Evolutionary conservation across 2,113 vertebrate genomes (phyloP), one percentile per base, ranked within the genome.

Genomic region (Oryzias melastigma): DNA sequence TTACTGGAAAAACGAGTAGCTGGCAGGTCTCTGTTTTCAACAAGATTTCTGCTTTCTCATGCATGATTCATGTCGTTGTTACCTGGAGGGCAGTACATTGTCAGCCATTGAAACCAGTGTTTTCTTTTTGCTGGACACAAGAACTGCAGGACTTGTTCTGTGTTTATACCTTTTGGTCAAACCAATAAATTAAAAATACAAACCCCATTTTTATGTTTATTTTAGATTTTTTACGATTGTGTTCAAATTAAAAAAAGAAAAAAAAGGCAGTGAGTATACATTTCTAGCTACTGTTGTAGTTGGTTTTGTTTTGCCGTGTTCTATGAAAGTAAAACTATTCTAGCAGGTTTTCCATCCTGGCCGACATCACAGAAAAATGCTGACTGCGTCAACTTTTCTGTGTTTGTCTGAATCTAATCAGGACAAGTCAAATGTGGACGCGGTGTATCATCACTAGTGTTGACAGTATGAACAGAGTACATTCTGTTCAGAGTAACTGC

Each of bases 361-460:
- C 59, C 64, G 62, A 72, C 75, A 59, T 66, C 8, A 14, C 22
- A 41, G 58, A 54, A 69, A 71, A 24, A n/a, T 62, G 68, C 73
- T 83, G 81, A 81, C 58, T 82, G 3, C 3, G 22, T 57, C 67
- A 19, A 7, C 35, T n/a, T 3, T 6, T 12, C 3, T 73, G 25
- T 45, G 47, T 25, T 57, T 73, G 49, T 17, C 29, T 16, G 12
- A 55, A 3, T 22, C 22, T 22, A 22, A 22, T 22, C 22, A 22
- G 22, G 22, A 22, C 3, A 22, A 22, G 22, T 22, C 22, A 22
- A 22, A 22, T 22, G 22, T 22, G 22, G 22, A 22, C 22, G 22
- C 22, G 22, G 22, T 22, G 22, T 22, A 22, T 22, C 27, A 7
- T 29, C 27, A 5, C 1, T 29, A 29, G 27, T 29, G 7, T 29